Conservation (phyloP, 2,113 vertebrate species). For the Apeltes quadracus region DNA sequence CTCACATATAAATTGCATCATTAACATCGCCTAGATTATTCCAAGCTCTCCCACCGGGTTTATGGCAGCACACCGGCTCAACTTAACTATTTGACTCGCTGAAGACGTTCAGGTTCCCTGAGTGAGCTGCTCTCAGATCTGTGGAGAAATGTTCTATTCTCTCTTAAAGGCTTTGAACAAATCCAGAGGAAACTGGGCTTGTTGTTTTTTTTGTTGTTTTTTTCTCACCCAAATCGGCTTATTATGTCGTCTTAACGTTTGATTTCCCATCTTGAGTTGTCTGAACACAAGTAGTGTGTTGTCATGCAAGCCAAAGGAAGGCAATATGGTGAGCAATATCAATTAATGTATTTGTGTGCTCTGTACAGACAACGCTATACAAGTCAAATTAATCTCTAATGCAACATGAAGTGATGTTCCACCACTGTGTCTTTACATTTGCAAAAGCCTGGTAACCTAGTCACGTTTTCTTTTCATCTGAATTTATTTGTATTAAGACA, state of each 20-base stretch:
- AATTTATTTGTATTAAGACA: neutral
- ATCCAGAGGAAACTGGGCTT: constrained; percentile 47
- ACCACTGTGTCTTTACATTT: neutral
- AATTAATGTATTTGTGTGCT: neutral
- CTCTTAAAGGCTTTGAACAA: constrained; percentile 62
- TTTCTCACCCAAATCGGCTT: constrained; percentile 25
- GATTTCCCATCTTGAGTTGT: constrained; percentile 33
- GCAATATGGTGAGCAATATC: neutral
- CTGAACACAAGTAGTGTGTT: constrained; percentile 23
- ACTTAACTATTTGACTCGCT: constrained; percentile 76
- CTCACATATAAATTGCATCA: constrained; percentile 84
- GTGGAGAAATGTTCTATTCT: constrained; percentile 59
- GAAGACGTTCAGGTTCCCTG: constrained; percentile 72
- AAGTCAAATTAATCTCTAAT: neutral
- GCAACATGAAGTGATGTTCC: neutral
- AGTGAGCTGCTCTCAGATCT: constrained; percentile 68
- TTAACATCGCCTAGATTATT: constrained; percentile 83
- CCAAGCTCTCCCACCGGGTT: constrained; percentile 78
- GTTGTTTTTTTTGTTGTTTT: neutral
- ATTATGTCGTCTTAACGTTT: constrained; percentile 50
- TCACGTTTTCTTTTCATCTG: neutral
- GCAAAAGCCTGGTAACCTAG: neutral
- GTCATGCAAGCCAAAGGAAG: constrained; percentile 13
- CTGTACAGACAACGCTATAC: neutral
- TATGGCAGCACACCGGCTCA: constrained; percentile 75